Conservation (phyloP, 1,140 invertebrate genomes). For the Brachionus sp. region DNA sequence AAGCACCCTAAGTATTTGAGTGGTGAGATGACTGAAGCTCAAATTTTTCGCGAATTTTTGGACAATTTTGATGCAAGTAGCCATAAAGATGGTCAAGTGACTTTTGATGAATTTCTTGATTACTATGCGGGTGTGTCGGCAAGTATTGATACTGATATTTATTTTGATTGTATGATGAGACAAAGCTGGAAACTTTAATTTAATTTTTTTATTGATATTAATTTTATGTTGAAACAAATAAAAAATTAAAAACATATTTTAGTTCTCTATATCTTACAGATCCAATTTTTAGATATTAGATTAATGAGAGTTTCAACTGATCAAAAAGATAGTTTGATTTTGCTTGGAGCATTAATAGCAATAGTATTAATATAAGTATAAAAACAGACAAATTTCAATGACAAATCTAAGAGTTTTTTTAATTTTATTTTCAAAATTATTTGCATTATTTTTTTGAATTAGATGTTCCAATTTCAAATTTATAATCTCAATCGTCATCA, state of each 20-base stretch:
- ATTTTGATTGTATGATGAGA: conserved; percentile 58
- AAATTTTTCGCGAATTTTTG: conserved; percentile 77
- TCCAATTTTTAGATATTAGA: neutral
- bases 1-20: conserved; percentile 76
- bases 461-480: neutral
- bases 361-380: neutral
- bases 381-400: neutral
- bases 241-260: neutral
- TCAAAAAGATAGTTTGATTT: neutral
- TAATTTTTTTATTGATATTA: neutral
- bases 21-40: conserved; percentile 81
- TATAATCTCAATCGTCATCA: neutral
- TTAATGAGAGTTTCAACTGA: neutral
- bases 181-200: conserved; percentile 51
- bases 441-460: neutral
- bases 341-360: neutral
- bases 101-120: conserved; percentile 53
- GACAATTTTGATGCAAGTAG: conserved; percentile 78
- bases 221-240: neutral
- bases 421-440: neutral
- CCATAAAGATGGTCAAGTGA: conserved; percentile 70
- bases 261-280: neutral
- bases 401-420: neutral
- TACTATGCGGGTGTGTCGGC: conserved; percentile 55
- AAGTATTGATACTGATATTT: conserved; percentile 55